Base-by-base conservation (phyloP, 2,113 vertebrate species). In the Tyrannus savana region DNA sequence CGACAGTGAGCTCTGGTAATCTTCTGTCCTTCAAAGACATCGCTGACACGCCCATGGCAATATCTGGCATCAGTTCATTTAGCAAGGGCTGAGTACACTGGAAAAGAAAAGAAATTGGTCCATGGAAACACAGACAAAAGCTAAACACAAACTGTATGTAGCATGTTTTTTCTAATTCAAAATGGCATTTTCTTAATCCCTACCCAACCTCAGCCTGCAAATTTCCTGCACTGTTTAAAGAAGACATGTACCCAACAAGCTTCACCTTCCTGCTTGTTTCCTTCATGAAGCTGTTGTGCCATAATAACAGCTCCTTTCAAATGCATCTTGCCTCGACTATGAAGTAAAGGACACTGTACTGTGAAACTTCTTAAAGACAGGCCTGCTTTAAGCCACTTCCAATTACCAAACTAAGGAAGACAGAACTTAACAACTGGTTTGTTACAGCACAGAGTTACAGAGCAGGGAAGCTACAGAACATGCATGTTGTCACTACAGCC, bases 41-140 rank as follows among this genome's bases (percentile, higher is more conserved):
- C 14, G 99, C 98, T 8, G 99, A 99, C 60, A 99, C 99, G 3
- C 99, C 99, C 97, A 99, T 99, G 6, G 99, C 99, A 3, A 99
- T 99, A 92, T 99, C 99, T 25, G 99, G 99, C 99, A 99, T 99
- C 96, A 99, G 98, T 77, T 99, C 99, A 63, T 99, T 99, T 23
- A 99, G 98, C 87, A 99, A 98, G 28, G 99, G 99, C 89, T 99
- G 99, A 96, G 98, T 97, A 84, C 97, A 98, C 99, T 99, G 98
- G 28, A 96, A 97, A 84, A 97, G 92, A 58, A 80, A 95, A 95
- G 52, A 93, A 66, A 91, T 10, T 10, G 21, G 77, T 60, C 31
- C 30, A 41, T 53, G 63, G 28, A 84, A 81, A 64, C 53, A 63
- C 42, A 84, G 41, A 63, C 27, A 74, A 74, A 53, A 83, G 39